phyloP scores from a whole-genome alignment of 2,113 vertebrate species.

The Dipodomys merriami region DNA sequence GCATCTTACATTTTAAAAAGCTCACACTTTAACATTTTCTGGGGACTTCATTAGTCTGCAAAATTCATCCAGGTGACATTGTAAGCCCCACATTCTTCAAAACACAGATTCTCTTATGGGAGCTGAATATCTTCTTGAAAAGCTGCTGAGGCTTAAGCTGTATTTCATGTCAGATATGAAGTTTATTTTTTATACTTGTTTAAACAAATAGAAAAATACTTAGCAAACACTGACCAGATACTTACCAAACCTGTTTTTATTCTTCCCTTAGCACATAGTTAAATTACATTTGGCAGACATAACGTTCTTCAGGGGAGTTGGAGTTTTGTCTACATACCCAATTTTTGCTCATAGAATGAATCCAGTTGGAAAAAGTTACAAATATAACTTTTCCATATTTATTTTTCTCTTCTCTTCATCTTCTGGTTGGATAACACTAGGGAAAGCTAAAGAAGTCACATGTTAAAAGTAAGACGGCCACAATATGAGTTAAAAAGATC shows the following conservation, averaged over 20 bases:
- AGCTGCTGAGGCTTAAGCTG: conserved; percentile 63
- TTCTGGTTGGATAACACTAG: neutral
- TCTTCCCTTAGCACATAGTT: conserved; percentile 21
- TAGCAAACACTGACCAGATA: conserved; percentile 18
- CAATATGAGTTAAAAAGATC: too few relatives aligned
- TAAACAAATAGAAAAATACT: conserved; percentile 74
- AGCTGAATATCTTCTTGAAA: conserved; percentile 67
- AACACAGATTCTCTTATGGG: conserved; percentile 60
- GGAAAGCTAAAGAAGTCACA: too few relatives aligned
- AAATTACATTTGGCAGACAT: conserved; percentile 32
- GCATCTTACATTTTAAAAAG: conserved; percentile 33
- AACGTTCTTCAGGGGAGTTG: neutral
- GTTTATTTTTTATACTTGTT: conserved; percentile 69
- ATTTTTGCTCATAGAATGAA: conserved; percentile 12
- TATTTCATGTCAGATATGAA: neutral
- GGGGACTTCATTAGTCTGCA: neutral
- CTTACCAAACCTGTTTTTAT: conserved; percentile 42
- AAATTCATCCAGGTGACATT: conserved; percentile 19
- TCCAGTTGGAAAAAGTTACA: neutral
- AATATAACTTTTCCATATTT: neutral
- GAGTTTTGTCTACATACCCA: neutral
- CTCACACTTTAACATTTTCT: neutral
- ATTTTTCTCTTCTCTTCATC: conserved; percentile 33
- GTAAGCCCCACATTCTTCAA: conserved; percentile 56
- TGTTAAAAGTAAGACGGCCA: too few relatives aligned